Evolutionary conservation across 2,797 vertebrate species (phyloP).

Genomic region (Percopsis omiscomaycus): DNA sequence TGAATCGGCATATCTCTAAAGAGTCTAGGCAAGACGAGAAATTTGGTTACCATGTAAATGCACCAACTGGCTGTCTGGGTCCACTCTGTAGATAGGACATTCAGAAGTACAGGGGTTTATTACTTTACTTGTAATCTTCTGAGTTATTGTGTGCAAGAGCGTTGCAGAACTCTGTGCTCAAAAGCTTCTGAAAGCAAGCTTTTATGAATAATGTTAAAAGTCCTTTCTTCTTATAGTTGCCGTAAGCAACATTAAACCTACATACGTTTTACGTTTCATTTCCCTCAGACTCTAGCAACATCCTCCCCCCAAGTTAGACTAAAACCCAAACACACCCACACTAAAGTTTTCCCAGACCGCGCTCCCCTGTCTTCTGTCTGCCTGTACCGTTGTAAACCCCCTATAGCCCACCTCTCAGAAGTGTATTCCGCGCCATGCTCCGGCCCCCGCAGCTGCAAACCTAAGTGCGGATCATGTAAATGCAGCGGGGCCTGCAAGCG

Average conservation of each 20-base stretch:
- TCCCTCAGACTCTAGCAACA: conserved; percentile 1
- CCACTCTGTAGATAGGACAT: too few species aligned
- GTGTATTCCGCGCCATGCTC: conserved; percentile 75
- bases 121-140: too few species aligned
- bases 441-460: conserved; percentile 67
- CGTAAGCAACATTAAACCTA: too few species aligned
- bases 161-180: too few species aligned
- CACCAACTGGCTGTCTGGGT: too few species aligned
- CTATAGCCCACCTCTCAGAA: conserved; percentile 61
- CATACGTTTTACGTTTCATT: conserved; percentile 4
- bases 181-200: too few species aligned
- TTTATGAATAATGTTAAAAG: too few species aligned
- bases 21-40: neutral
- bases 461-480: conserved; percentile 81
- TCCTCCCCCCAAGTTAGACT: conserved; percentile 1
- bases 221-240: too few species aligned
- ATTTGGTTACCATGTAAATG: conserved; percentile 47
- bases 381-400: conserved; percentile 49
- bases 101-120: too few species aligned
- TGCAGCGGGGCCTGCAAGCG: conserved; percentile 63
- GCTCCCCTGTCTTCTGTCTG: conserved; percentile 12
- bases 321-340: conserved; percentile 14
- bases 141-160: too few species aligned
- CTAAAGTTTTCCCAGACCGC: conserved; percentile 9
- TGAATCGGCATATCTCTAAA: conserved; percentile 4